phyloP scores from a whole-genome alignment of 2,888 invertebrate species.

The Syritta pipiens region DNA sequence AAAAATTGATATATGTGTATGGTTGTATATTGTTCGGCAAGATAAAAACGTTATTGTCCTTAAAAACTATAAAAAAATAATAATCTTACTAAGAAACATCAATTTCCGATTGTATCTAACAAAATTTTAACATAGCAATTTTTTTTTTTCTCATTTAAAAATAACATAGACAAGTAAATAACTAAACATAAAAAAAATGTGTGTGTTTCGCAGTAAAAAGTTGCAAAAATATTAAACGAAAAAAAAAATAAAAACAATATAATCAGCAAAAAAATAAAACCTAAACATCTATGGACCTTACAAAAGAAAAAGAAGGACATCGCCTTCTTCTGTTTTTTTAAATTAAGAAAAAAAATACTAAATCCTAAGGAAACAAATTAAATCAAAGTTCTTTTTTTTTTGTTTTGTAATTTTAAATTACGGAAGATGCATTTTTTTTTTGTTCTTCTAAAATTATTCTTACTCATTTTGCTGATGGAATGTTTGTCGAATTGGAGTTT shows the following conservation, averaged over 20 bases:
- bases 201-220: conserved; percentile 46
- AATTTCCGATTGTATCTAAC: conserved; percentile 63
- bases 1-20: conserved; percentile 47
- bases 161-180: conserved; percentile 50
- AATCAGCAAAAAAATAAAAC: conserved; percentile 29
- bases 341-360: conserved; percentile 43
- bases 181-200: conserved; percentile 41
- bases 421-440: conserved; percentile 61
- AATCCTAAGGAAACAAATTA: conserved; percentile 32
- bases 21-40: conserved; percentile 67
- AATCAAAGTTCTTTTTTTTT: conserved; percentile 14
- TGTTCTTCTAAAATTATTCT: conserved; percentile 32
- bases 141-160: conserved; percentile 36
- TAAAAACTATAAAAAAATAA: conserved; percentile 55
- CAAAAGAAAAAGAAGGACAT: conserved; percentile 8
- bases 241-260: conserved; percentile 31
- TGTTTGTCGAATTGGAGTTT: conserved; percentile 52
- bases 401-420: conserved; percentile 68
- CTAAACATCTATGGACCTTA: conserved; percentile 21
- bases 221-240: conserved; percentile 32
- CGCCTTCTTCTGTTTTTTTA: conserved; percentile 25
- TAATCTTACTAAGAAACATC: conserved; percentile 50
- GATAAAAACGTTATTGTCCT: conserved; percentile 64
- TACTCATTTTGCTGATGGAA: conserved; percentile 53
- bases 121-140: conserved; percentile 62